These are phyloP conservation scores for Zaprionus camerounensis DNA, from an alignment of 1,140 invertebrate species.

Conservation along the genomic window DNA sequence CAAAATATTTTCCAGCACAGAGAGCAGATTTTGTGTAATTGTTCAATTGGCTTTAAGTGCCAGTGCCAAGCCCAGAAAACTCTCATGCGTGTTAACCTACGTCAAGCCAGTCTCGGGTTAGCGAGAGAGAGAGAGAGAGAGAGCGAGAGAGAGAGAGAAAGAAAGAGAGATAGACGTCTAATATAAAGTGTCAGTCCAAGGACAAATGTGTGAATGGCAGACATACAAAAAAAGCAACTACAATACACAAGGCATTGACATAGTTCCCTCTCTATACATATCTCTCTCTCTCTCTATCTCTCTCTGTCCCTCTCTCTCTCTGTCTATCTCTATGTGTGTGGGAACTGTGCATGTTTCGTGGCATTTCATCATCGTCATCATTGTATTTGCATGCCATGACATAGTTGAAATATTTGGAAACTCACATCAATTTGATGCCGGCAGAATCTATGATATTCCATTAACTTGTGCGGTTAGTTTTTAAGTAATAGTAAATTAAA, in stretches of 20 bases:
- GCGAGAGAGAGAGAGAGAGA: too few species aligned
- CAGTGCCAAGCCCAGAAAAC: not conserved
- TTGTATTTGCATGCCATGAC: constrained; percentile 27
- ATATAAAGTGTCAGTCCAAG: constrained; percentile 65
- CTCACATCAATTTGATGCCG: constrained; percentile 8
- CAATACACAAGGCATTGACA: constrained; percentile 60
- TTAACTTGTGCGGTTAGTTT: not conserved
- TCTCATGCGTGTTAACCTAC: not conserved
- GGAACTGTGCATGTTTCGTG: constrained; percentile 52
- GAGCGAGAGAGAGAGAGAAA: not conserved
- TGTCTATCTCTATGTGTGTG: constrained; percentile 26
- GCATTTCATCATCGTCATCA: constrained; percentile 41
- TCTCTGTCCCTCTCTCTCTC: constrained; percentile 30
- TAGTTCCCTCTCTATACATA: constrained; percentile 57
- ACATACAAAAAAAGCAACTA: constrained; percentile 32
- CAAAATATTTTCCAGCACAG: constrained; percentile 6
- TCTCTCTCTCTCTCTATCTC: not conserved
- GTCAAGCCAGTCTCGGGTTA: constrained; percentile 8
- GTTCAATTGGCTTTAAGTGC: constrained; percentile 37
- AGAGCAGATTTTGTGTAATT: constrained; percentile 24
- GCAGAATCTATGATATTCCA: constrained; percentile 18
- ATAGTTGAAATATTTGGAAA: constrained; percentile 35
- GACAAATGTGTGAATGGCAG: constrained; percentile 40
- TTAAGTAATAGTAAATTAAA: not conserved
- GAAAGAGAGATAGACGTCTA: too few species aligned